Evolutionary conservation across 2,797 vertebrate species (phyloP).

Genomic region (Ceryle rudis): DNA sequence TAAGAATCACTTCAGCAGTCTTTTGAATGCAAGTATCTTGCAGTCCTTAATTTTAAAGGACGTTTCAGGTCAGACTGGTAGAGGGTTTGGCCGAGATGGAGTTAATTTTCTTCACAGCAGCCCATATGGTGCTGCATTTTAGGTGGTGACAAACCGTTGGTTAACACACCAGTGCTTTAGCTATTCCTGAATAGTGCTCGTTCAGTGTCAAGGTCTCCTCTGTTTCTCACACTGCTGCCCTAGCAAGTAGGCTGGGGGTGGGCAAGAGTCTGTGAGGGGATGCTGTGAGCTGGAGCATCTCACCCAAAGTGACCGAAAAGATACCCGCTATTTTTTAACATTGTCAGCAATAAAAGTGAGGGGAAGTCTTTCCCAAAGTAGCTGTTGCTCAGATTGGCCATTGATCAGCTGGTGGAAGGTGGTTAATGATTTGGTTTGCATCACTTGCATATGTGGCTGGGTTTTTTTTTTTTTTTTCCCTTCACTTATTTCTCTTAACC

Average conservation of each 20-base stretch:
- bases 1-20: background rate
- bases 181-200: background rate
- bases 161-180: background rate
- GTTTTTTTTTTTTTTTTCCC: background rate
- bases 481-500: background rate
- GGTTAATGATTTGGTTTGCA: background rate
- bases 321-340: background rate
- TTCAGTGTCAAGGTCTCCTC: background rate
- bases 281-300: background rate
- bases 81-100: background rate
- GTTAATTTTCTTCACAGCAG: slow-evolving; percentile 17
- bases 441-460: background rate
- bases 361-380: background rate
- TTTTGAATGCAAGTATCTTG: background rate
- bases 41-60: background rate
- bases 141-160: background rate
- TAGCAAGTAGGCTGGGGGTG: background rate
- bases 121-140: slow-evolving; percentile 40
- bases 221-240: background rate
- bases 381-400: background rate
- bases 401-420: background rate
- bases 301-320: background rate
- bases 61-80: slow-evolving; percentile 8
- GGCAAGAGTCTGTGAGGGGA: background rate
- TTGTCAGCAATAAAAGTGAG: background rate